Conservation (phyloP, 2,113 vertebrate species). For the Synodontis membranacea region DNA sequence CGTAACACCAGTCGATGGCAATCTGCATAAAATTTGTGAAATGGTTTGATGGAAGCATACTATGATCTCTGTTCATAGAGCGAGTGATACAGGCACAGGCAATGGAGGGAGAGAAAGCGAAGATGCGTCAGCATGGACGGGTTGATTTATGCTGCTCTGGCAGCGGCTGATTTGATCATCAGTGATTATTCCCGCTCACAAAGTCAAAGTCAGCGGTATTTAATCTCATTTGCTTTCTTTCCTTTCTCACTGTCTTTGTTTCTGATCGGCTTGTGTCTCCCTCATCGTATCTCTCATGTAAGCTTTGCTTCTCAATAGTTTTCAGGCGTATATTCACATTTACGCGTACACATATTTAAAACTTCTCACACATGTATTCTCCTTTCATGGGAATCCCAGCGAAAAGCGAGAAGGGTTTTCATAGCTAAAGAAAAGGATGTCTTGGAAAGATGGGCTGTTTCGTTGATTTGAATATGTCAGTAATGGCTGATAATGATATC, state of each 20-base stretch:
- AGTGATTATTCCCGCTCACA: slow-evolving; percentile 64
- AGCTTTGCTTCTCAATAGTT: background rate
- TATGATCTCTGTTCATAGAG: background rate
- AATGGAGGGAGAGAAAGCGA: slow-evolving; percentile 39
- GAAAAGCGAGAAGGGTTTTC: background rate
- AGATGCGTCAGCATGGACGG: slow-evolving; percentile 66
- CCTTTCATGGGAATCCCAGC: background rate
- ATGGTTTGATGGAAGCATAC: background rate
- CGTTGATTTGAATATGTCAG: background rate
- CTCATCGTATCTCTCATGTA: background rate
- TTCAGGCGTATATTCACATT: too few relatives aligned
- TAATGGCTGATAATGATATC: background rate
- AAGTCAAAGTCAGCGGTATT: slow-evolving; percentile 70
- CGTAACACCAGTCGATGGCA: background rate
- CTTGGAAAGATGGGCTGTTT: background rate
- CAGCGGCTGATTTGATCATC: slow-evolving; percentile 76
- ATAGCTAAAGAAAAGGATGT: background rate
- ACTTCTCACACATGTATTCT: background rate
- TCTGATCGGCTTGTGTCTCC: slow-evolving; percentile 48
- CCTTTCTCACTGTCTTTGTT: slow-evolving; percentile 53
- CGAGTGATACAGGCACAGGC: background rate
- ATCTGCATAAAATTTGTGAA: background rate
- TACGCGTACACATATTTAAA: too few relatives aligned
- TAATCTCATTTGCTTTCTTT: slow-evolving; percentile 48
- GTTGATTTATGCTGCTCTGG: slow-evolving; percentile 71